Percentiles rank a stretch among this genome's conserved stretches.
Conservation (phyloP, 2,888 invertebrate species). For the Synergus itoensis region DNA sequence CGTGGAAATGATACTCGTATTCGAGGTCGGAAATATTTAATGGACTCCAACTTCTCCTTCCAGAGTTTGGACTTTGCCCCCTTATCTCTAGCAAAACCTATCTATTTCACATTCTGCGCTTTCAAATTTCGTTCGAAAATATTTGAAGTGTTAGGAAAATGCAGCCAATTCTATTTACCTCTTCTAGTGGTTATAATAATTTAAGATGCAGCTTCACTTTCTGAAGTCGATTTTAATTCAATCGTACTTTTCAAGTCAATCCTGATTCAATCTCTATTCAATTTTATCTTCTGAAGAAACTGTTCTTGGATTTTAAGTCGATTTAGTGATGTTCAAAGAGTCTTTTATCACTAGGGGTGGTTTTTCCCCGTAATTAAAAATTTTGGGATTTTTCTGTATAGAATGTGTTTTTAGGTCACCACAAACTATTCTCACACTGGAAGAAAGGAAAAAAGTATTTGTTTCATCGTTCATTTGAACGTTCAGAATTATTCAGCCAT, state of each 20-base stretch:
- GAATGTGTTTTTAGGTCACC: no score
- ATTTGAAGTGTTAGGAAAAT: not conserved
- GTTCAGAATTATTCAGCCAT: no score
- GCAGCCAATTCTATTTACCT: not conserved
- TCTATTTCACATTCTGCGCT: not conserved
- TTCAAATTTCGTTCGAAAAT: not conserved
- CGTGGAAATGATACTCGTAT: conserved; percentile 36
- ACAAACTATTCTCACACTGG: no score
- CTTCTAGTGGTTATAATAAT: not conserved
- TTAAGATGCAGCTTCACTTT: no score
- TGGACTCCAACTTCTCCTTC: conserved; percentile 27
- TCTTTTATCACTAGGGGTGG: no score
- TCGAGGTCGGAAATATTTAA: conserved; percentile 39
- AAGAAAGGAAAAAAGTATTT: no score
- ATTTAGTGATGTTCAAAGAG: no score
- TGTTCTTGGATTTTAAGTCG: no score
- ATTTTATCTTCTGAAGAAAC: no score
- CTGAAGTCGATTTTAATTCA: not conserved
- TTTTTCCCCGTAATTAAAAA: no score
- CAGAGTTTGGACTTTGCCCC: conserved; percentile 39
- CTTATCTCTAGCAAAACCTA: conserved; percentile 20
- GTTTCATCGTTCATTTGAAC: no score
- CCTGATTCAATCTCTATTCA: not conserved
- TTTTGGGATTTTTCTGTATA: no score
- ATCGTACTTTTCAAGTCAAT: not conserved